Base-by-base conservation (phyloP, 2,113 vertebrate species). In the Albula goreensis region DNA sequence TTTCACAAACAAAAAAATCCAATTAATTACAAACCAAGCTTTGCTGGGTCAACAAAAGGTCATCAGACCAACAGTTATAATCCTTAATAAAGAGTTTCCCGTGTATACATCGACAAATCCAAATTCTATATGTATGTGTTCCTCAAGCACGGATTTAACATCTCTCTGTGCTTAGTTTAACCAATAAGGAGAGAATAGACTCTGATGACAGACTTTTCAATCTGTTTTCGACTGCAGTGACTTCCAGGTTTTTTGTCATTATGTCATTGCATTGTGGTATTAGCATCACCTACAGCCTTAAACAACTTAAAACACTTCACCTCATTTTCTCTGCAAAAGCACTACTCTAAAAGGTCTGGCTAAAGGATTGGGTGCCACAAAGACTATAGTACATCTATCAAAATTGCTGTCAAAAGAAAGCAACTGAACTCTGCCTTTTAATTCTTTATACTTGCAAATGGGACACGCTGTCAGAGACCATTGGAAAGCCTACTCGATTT, bases 321-420 rank as follows among this genome's bases (percentile, higher is more conserved):
- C 31, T 41, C 31, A 41, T 41, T 41, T 41, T 41, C 31, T 41
- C 31, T 41, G 31, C 31, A 41, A 41, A 41, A 41, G 31, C 31
- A 41, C 31, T 41, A 1, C 31, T 41, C 31, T 41, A 41, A 41
- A 41, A 41, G 31, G 31, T 41, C 31, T 41, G 31, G 31, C 31
- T 41, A 41, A 41, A 41, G 31, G 31, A 41, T 41, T 41, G 31
- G 0, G 31, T 41, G 22, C 0, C 60, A 63, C 22, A 19, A 66
- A 19, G 60, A 7, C 22, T 66, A 19, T 9, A 66, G 17, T 66
- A 22, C 15, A 66, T 81, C 8, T 60, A 41, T 41, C 13, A 41
- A 83, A 74, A 74, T 25, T 60, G 51, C 22, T 11, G 56, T 82
- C 53, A 53, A n/a, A n/a, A n/a, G 19, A 82, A 82, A 57, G 53